Percentiles rank a stretch among this genome's conserved stretches.
Conservation (phyloP, 2,888 invertebrate species). For the Cheilosia impressa region DNA sequence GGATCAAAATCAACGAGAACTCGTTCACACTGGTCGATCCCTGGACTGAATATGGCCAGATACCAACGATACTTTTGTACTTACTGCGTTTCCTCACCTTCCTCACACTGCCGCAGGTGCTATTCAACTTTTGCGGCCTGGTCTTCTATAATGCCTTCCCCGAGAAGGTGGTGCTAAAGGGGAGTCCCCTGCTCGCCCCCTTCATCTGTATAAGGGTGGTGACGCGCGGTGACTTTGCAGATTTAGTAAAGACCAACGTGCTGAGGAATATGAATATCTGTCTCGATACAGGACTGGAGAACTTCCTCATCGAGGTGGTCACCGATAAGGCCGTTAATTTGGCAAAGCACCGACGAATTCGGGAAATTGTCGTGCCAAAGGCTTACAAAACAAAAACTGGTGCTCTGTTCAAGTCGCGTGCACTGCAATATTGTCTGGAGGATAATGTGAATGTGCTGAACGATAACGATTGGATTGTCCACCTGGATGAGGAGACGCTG, state of each 20-base stretch:
- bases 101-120: conserved; percentile 93
- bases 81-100: conserved; percentile 91
- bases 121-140: conserved; percentile 92
- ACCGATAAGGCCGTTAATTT: conserved; percentile 94
- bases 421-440: conserved; percentile 97
- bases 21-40: conserved; percentile 88
- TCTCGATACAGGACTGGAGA: conserved; percentile 94
- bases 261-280: conserved; percentile 94
- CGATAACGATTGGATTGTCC: conserved; percentile 98
- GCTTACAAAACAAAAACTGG: conserved; percentile 95
- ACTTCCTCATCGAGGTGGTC: conserved; percentile 98
- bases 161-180: conserved; percentile 93
- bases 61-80: conserved; percentile 90
- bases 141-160: conserved; percentile 97
- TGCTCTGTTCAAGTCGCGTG: conserved; percentile 96
- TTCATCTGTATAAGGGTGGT: conserved; percentile 97
- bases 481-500: conserved; percentile 97
- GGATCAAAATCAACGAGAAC: conserved; percentile 86
- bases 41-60: conserved; percentile 91
- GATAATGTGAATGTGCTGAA: conserved; percentile 92
- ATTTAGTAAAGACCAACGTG: conserved; percentile 94
- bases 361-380: conserved; percentile 95
- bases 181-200: conserved; percentile 95
- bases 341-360: conserved; percentile 90
- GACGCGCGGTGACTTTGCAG: conserved; percentile 96